phyloP scores from a whole-genome alignment of 2,113 vertebrate genomes.

The Gavia stellata region DNA sequence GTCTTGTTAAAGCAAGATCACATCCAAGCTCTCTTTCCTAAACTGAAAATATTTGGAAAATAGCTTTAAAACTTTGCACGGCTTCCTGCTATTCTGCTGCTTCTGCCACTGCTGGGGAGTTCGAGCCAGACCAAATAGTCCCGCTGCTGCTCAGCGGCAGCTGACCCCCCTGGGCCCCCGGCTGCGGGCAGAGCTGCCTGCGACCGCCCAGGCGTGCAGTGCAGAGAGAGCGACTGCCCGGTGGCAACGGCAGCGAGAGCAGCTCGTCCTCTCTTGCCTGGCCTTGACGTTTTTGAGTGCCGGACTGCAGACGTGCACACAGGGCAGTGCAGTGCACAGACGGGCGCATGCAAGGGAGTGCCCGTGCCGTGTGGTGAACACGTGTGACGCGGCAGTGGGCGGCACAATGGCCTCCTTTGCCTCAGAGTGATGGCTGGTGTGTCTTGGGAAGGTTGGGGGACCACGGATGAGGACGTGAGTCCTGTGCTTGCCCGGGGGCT shows the following conservation, averaged over 20 bases:
- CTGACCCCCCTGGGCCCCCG: background rate
- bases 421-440: background rate
- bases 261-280: background rate
- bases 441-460: background rate
- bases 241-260: background rate
- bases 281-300: rapidly evolving
- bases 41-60: background rate
- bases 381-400: rapidly evolving
- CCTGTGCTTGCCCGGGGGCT: background rate
- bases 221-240: background rate
- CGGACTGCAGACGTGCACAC: rapidly evolving
- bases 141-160: rapidly evolving
- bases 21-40: background rate
- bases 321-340: background rate
- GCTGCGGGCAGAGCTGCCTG: background rate
- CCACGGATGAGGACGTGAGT: rapidly evolving
- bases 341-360: rapidly evolving
- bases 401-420: background rate
- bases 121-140: background rate
- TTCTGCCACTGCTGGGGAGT: background rate
- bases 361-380: rapidly evolving
- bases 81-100: background rate
- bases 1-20: background rate
- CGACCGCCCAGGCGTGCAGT: background rate
- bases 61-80: background rate